phyloP scores from a whole-genome alignment of 2,888 invertebrate species.

The Gymnosoma rotundatum region DNA sequence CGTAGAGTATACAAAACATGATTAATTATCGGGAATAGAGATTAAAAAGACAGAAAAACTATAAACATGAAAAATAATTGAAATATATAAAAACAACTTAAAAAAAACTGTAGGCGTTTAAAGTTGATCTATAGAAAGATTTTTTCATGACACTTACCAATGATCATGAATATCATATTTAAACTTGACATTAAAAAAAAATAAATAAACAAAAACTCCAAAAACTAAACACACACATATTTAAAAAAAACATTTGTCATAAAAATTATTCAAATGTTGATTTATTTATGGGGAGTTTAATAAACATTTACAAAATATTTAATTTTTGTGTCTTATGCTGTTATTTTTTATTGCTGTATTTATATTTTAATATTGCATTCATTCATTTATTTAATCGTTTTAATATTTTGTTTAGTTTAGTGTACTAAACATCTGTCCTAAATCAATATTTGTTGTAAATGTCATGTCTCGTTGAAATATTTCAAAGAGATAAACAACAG shows the following conservation, averaged over 20 bases:
- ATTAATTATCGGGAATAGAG: constrained; percentile 59
- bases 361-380: constrained; percentile 20
- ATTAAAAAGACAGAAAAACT: constrained; percentile 34
- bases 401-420: not conserved
- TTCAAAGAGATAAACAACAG: constrained; percentile 44
- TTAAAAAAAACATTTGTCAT: constrained; percentile 13
- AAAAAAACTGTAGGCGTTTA: constrained; percentile 60
- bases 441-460: constrained; percentile 66
- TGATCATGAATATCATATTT: constrained; percentile 66
- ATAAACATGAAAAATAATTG: constrained; percentile 24
- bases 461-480: constrained; percentile 60
- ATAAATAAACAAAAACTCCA: constrained; percentile 14
- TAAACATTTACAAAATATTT: constrained; percentile 19
- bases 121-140: constrained; percentile 51
- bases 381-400: constrained; percentile 41
- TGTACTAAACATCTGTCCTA: constrained; percentile 61
- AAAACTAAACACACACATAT: constrained; percentile 29
- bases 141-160: constrained; percentile 18
- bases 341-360: constrained; percentile 5
- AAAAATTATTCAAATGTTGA: constrained; percentile 30
- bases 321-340: constrained; percentile 1
- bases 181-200: constrained; percentile 64
- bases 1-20: constrained; percentile 48
- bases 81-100: constrained; percentile 17
- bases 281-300: constrained; percentile 46